Conservation (phyloP, 2,113 vertebrate genomes). For the Sceloporus undulatus region DNA sequence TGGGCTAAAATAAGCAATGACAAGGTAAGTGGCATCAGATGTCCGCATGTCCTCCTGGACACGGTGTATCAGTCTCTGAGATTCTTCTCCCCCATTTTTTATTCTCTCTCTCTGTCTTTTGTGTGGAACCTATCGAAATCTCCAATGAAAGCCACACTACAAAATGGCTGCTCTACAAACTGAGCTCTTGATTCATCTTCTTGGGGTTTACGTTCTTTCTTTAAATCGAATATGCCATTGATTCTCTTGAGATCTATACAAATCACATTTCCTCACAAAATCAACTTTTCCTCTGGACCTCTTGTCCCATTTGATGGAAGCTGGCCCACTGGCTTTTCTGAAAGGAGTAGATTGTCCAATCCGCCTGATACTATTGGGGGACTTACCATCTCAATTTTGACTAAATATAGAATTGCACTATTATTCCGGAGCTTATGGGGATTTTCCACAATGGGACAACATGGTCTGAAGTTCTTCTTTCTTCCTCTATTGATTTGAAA, state of each 20-base stretch:
- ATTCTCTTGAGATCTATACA: slow-evolving; percentile 12
- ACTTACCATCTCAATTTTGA: background rate
- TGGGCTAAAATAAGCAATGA: slow-evolving; percentile 30
- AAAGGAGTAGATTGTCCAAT: background rate
- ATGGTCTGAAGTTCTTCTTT: background rate
- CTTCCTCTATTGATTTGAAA: background rate
- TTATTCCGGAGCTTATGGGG: background rate
- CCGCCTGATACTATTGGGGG: too few relatives aligned
- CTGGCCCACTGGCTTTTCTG: background rate
- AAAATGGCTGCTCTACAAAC: background rate
- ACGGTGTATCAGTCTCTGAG: background rate
- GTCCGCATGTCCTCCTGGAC: background rate
- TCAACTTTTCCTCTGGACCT: background rate
- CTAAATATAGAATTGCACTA: background rate
- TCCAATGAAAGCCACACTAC: background rate
- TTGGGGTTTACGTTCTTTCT: background rate
- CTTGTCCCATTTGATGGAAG: background rate
- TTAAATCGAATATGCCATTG: background rate
- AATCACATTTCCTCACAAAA: background rate
- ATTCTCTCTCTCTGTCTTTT: background rate
- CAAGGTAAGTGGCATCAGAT: background rate
- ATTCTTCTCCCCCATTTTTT: too few relatives aligned
- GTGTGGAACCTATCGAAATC: background rate
- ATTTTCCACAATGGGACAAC: background rate
- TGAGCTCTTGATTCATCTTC: background rate